Percentiles rank a stretch among this genome's conserved stretches.
These are phyloP conservation scores for Machaerirhynchus nigripectus DNA, from an alignment of 2,113 vertebrate species.

Conservation along the genomic window DNA sequence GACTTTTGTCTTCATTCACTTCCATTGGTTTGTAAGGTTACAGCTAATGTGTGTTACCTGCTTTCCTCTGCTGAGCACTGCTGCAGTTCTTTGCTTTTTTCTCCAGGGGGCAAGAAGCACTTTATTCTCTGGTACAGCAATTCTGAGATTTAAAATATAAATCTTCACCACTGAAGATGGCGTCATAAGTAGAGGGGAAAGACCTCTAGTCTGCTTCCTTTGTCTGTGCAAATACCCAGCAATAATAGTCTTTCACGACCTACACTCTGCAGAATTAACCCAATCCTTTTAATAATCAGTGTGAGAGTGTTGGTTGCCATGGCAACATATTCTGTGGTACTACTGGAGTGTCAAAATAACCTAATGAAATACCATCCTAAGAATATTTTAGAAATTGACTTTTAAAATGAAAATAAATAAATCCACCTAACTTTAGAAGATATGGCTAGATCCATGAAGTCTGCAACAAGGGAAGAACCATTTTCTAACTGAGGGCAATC, in stretches of 20 bases:
- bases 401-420: constrained; percentile 27
- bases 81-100: constrained; percentile 33
- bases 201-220: not conserved
- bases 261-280: constrained; percentile 5
- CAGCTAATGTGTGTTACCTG: not conserved
- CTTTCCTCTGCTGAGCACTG: not conserved
- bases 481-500: not conserved
- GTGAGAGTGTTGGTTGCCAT: constrained; percentile 38
- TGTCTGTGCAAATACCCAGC: not conserved
- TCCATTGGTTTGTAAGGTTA: not conserved
- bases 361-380: constrained; percentile 14
- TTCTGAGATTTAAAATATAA: not conserved
- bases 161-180: not conserved
- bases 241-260: not conserved
- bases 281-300: constrained; percentile 17
- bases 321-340: constrained; percentile 8
- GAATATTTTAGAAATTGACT: constrained; percentile 4
- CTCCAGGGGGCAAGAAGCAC: constrained; percentile 14
- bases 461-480: not conserved
- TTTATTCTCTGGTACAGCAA: not conserved
- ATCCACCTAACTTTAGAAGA: not conserved
- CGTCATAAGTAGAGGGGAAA: not conserved
- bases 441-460: not conserved
- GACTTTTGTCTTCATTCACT: not conserved
- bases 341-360: constrained; percentile 48